Evolutionary conservation across 2,113 vertebrate genomes (phyloP).

Genomic region (Lepus timidus): DNA sequence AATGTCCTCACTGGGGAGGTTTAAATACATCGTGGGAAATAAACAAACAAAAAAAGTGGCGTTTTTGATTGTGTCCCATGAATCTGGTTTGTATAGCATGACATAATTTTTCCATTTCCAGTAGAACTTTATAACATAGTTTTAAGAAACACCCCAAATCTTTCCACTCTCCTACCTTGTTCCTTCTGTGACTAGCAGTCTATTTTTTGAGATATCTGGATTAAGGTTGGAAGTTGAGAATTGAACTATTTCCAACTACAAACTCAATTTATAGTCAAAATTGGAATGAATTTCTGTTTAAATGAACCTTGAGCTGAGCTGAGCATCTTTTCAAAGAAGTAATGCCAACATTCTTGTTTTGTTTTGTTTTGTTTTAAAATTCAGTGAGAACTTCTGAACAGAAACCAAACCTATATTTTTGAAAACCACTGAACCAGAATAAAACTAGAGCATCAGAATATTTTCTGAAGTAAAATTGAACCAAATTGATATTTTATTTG

Average conservation of each 20-base stretch:
- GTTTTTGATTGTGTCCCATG: background rate
- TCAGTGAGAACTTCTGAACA: constrained; percentile 76
- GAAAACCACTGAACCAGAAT: constrained; percentile 80
- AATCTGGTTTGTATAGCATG: background rate
- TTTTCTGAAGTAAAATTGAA: constrained; percentile 79
- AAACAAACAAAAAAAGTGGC: background rate
- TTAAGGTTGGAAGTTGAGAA: background rate
- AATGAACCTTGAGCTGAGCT: constrained; percentile 41
- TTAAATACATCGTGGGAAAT: background rate
- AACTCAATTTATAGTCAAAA: background rate
- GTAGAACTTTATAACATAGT: background rate
- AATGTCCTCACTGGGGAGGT: background rate
- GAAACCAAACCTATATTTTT: constrained; percentile 80
- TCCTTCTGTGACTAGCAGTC: background rate
- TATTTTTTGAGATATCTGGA: background rate
- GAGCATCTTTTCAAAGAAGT: constrained; percentile 22
- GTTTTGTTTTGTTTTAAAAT: constrained; percentile 67
- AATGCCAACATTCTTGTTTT: constrained; percentile 57
- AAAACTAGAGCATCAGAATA: constrained; percentile 65
- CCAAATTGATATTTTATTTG: constrained; percentile 78
- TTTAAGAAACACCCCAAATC: background rate
- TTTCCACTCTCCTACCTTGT: background rate
- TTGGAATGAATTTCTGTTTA: constrained; percentile 26
- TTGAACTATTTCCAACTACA: constrained; percentile 21
- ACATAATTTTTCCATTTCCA: background rate